Conservation (phyloP, 2,797 vertebrate genomes). For the Dicrostonyx torquatus region DNA sequence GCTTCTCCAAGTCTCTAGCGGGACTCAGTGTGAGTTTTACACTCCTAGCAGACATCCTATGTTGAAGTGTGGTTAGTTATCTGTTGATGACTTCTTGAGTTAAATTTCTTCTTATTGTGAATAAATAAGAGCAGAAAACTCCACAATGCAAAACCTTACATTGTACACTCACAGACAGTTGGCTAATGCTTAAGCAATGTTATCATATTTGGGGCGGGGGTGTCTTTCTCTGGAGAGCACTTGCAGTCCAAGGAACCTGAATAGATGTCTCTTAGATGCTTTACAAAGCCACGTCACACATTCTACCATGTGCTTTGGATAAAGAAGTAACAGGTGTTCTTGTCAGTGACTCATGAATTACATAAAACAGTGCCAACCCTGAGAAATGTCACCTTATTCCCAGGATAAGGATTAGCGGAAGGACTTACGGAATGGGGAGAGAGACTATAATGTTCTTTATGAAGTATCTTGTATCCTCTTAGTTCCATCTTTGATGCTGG, state of each 20-base stretch:
- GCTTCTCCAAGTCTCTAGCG: not conserved
- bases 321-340: slow-evolving; percentile 10
- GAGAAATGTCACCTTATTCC: not conserved
- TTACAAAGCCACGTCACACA: not conserved
- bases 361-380: slow-evolving; percentile 6
- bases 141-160: not conserved
- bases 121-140: not conserved
- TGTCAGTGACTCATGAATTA: not conserved
- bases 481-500: not conserved
- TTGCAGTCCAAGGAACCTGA: not conserved
- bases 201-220: not conserved
- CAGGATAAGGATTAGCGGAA: not conserved
- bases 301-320: not conserved
- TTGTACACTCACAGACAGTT: not conserved
- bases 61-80: not conserved
- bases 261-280: not conserved
- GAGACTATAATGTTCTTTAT: not conserved
- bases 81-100: not conserved
- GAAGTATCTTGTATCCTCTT: not conserved
- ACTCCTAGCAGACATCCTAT: not conserved
- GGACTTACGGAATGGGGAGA: not conserved
- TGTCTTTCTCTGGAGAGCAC: not conserved
- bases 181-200: not conserved
- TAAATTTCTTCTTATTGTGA: not conserved
- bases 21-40: not conserved